These are phyloP conservation scores for Bombus turneri DNA, from an alignment of 1,140 invertebrate genomes.

Conservation along the genomic window DNA sequence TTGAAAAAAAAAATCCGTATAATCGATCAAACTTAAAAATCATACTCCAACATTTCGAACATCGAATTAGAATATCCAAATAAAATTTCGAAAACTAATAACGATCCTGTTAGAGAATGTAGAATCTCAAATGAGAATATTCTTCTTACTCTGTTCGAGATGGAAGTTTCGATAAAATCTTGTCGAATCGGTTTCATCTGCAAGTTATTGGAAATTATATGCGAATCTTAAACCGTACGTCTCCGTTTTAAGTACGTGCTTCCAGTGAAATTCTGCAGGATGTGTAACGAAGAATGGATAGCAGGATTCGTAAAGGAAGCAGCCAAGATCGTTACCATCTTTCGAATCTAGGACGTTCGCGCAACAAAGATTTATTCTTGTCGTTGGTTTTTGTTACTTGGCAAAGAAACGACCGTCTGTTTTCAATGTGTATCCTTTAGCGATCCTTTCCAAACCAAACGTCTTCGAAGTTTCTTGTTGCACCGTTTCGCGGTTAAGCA, in stretches of 20 bases:
- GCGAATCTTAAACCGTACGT: no score
- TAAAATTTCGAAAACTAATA: not conserved
- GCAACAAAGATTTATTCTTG: slow-evolving; percentile 19
- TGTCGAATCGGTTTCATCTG: not conserved
- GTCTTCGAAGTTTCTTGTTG: not conserved
- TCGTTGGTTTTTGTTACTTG: slow-evolving; percentile 9
- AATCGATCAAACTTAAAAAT: no score
- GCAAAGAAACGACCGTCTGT: not conserved
- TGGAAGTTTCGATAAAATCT: not conserved
- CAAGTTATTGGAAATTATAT: not conserved
- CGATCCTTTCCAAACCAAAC: not conserved
- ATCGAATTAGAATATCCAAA: no score
- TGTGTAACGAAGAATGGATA: not conserved
- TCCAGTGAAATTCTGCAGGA: not conserved
- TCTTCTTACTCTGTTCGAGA: not conserved
- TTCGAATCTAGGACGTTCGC: not conserved
- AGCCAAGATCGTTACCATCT: slow-evolving; percentile 29
- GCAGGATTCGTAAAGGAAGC: not conserved
- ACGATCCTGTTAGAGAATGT: not conserved
- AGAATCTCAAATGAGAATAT: not conserved
- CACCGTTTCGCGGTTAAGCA: not conserved
- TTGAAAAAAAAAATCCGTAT: no score
- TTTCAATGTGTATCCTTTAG: not conserved
- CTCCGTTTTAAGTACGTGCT: not conserved
- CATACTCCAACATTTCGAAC: no score